Base-by-base conservation (phyloP, 2,797 vertebrate species). In the Mycteria americana region DNA sequence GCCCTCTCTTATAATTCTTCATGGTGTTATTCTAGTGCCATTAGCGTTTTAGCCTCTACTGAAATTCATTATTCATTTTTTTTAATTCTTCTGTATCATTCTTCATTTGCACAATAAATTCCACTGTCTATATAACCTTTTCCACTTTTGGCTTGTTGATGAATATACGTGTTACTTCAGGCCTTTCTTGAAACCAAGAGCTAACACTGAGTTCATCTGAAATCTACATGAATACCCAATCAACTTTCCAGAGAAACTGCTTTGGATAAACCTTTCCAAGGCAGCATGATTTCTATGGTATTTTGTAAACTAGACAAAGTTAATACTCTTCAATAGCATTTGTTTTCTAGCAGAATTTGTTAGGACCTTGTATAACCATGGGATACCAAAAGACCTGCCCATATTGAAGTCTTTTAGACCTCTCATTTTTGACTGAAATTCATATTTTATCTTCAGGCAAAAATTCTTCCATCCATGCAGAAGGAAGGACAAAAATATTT, bases 211-310 rank as follows among this genome's bases (percentile, higher is more conserved):
- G 3, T 46, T 89, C 5, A 56, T 39, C 22, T 67, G 22, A 53
- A 64, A 39, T 48, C 13, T 68, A 27, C 13, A 8, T 27, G 9
- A 48, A 63, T 50, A 67, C 15, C 6, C 9, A 48, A 60, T 31
- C 23, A 65, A 12, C 5, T 6, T 53, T 46, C 10, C 30, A 50
- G 35, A 72, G 18, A 77, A 45, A 35, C 13, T 53, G 18, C 9
- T 46, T 39, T 59, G 12, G 30, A 46, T 45, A 63, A 70, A 70
- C 15, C 5, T 45, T 79, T 88, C 21, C 6, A 89, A 64, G 9
- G 3, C 2, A n/a, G 1, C 3, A 28, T 6, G 4, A 25, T 82
- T 85, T 85, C 48, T 50, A 7, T 12, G 2, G 3, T 13, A 62
- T 57, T 77, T 81, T 31, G 6, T 54, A 46, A 78, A 46, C 15